Conservation (phyloP, 2,797 vertebrate genomes). For the Novumbra hubbsi region DNA sequence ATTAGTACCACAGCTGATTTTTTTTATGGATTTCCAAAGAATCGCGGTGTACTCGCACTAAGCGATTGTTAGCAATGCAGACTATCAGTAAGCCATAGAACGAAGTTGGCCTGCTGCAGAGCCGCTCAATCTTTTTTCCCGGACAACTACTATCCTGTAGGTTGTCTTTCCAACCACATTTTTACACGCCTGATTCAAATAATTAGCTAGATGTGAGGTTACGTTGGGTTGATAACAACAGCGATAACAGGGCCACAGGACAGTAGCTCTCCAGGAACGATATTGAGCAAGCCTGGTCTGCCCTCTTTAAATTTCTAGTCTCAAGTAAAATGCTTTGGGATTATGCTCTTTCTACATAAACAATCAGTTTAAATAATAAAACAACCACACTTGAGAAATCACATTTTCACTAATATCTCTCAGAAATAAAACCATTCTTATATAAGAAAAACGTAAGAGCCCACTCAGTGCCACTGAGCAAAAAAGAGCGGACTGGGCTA, state of each 20-base stretch:
- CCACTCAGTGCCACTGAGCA: constrained; percentile 9
- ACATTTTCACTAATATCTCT: not conserved
- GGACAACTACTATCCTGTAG: too few relatives aligned
- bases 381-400: not conserved
- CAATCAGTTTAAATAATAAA: not conserved
- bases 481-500: constrained; percentile 18
- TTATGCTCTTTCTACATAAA: too few relatives aligned
- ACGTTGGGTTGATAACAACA: too few relatives aligned
- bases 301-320: too few relatives aligned
- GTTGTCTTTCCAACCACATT: too few relatives aligned
- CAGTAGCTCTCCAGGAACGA: too few relatives aligned
- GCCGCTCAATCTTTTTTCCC: too few relatives aligned
- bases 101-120: not conserved
- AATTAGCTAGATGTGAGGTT: too few relatives aligned
- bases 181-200: too few relatives aligned
- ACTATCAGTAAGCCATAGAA: not conserved
- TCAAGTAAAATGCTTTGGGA: too few relatives aligned
- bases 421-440: not conserved
- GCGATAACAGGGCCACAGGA: too few relatives aligned
- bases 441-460: constrained; percentile 7
- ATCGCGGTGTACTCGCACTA: not conserved
- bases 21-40: not conserved
- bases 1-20: not conserved
- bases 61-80: not conserved
- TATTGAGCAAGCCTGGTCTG: too few relatives aligned